Conservation (phyloP, 1,140 invertebrate genomes). For the Elysia chlorotica region DNA sequence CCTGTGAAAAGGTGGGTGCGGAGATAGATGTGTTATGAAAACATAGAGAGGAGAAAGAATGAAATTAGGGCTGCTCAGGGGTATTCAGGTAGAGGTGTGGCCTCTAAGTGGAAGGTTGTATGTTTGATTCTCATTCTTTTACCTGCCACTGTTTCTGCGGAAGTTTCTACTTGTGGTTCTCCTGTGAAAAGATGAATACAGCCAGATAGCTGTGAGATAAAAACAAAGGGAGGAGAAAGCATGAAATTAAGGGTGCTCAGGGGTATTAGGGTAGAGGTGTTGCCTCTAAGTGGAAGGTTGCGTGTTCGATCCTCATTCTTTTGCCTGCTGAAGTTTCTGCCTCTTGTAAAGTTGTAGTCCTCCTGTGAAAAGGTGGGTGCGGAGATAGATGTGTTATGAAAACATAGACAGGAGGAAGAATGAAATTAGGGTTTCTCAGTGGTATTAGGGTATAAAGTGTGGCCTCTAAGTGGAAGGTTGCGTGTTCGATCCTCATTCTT, state of each 20-base stretch:
- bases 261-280: no score
- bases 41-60: neutral
- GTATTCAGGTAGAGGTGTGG: neutral
- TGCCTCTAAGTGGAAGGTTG: no score
- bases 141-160: neutral
- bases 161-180: neutral
- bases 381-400: no score
- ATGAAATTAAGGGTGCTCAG: neutral
- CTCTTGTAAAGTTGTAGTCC: no score
- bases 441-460: no score
- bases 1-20: neutral
- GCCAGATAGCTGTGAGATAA: neutral
- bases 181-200: neutral
- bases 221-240: neutral
- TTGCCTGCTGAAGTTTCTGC: no score
- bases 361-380: no score
- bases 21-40: neutral
- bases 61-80: neutral
- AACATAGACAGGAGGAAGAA: no score
- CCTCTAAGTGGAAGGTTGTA: neutral
- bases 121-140: neutral
- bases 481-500: no score
- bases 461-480: no score
- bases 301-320: no score
- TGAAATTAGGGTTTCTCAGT: no score